Percentiles rank a stretch among this genome's conserved stretches.
phyloP scores from a whole-genome alignment of 1,140 invertebrate species.

The Solenopsis invicta region DNA sequence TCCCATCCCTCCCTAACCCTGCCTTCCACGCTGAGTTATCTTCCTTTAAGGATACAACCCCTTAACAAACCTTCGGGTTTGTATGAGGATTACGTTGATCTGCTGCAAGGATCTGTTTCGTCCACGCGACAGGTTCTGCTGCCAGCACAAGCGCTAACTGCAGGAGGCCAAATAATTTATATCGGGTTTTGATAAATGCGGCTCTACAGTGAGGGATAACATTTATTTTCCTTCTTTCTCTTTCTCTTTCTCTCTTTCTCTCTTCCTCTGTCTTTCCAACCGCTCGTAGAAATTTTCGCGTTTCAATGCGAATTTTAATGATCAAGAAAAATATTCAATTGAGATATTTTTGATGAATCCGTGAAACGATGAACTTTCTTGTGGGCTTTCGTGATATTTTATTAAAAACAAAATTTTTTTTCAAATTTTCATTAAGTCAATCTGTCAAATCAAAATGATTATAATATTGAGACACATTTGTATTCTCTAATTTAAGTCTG shows the following conservation, averaged over 20 bases:
- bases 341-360: neutral
- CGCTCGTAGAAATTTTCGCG: slow-evolving; percentile 3
- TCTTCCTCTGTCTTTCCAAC: neutral
- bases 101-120: slow-evolving; percentile 67
- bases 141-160: slow-evolving; percentile 22
- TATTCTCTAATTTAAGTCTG: too few species aligned
- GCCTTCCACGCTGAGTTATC: neutral
- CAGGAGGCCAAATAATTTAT: slow-evolving; percentile 56
- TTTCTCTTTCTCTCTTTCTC: neutral
- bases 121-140: slow-evolving; percentile 70
- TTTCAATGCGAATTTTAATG: neutral
- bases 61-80: slow-evolving; percentile 71
- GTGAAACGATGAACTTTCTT: too few species aligned
- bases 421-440: too few species aligned
- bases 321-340: neutral
- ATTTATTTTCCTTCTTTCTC: neutral
- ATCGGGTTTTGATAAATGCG: slow-evolving; percentile 49
- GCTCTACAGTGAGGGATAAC: slow-evolving; percentile 22
- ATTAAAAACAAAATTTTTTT: too few species aligned
- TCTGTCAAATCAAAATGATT: too few species aligned
- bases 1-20: neutral
- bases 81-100: slow-evolving; percentile 74
- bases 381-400: too few species aligned
- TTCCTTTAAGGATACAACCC: slow-evolving; percentile 63
- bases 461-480: too few species aligned